These are phyloP conservation scores for Antennarius striatus DNA, from an alignment of 2,113 vertebrate genomes.

Conservation along the genomic window DNA sequence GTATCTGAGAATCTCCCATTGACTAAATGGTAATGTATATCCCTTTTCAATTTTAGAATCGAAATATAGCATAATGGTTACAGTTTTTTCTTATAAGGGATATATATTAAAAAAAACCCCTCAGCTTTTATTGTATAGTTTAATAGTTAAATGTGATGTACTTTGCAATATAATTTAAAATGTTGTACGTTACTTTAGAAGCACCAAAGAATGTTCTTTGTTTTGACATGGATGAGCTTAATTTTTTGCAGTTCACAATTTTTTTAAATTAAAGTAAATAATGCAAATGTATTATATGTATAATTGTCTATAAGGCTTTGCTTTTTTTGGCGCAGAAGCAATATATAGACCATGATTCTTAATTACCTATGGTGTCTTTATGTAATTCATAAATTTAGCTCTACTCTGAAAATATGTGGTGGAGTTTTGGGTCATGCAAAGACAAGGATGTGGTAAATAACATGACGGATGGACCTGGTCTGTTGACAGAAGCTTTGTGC, in stretches of 20 bases:
- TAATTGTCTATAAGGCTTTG: slow-evolving; percentile 14
- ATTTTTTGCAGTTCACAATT: too few relatives aligned
- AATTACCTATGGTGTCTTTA: slow-evolving; percentile 57
- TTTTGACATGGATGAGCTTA: too few relatives aligned
- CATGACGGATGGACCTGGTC: slow-evolving; percentile 71
- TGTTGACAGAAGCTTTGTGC: slow-evolving; percentile 67
- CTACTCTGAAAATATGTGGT: slow-evolving; percentile 46
- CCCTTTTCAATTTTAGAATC: too few relatives aligned
- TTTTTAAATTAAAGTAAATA: slow-evolving; percentile 1
- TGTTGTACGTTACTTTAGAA: too few relatives aligned
- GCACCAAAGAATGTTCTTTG: too few relatives aligned
- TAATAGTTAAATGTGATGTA: too few relatives aligned
- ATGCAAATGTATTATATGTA: slow-evolving; percentile 32
- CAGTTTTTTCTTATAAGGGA: too few relatives aligned
- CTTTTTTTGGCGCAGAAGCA: slow-evolving; percentile 40
- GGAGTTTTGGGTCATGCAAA: slow-evolving; percentile 46
- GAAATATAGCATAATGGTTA: too few relatives aligned
- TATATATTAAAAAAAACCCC: too few relatives aligned
- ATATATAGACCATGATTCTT: slow-evolving; percentile 42
- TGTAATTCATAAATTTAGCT: slow-evolving; percentile 66
- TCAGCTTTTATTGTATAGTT: too few relatives aligned
- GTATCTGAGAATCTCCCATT: neutral
- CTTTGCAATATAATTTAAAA: too few relatives aligned
- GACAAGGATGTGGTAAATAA: slow-evolving; percentile 68
- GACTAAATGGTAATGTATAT: too few relatives aligned